These are phyloP conservation scores for Andrena flavipes DNA, from an alignment of 2,888 invertebrate genomes.

Conservation along the genomic window DNA sequence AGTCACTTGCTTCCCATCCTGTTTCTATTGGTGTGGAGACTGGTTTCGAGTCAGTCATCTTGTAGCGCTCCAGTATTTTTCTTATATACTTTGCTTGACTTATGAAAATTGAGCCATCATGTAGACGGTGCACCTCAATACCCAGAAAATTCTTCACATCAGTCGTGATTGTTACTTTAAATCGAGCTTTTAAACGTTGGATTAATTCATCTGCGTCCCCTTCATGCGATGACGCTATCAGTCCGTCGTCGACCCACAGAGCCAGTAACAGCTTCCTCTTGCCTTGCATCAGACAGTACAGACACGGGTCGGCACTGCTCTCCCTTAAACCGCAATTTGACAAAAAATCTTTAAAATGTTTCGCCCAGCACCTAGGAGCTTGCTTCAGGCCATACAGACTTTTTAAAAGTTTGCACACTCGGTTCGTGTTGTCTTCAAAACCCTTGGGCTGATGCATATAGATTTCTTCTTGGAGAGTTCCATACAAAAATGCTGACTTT, in stretches of 20 bases:
- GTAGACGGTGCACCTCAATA: neutral
- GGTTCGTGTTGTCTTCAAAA: neutral
- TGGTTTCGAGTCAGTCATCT: neutral
- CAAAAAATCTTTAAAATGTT: neutral
- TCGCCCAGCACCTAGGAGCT: slow-evolving; percentile 6
- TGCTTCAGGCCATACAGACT: slow-evolving; percentile 20
- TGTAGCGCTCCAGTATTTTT: neutral
- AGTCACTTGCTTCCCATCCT: neutral
- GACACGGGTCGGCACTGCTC: neutral
- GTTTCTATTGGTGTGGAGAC: slow-evolving; percentile 12
- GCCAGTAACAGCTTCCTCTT: neutral
- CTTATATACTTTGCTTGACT: slow-evolving; percentile 4
- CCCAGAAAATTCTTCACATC: neutral
- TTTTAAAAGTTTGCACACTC: slow-evolving; percentile 4
- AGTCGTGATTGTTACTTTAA: neutral
- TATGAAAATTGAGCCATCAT: slow-evolving; percentile 10
- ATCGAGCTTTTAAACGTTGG: neutral
- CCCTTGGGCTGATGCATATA: neutral
- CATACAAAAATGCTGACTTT: neutral
- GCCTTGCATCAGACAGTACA: neutral
- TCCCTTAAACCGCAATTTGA: neutral
- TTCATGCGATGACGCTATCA: neutral
- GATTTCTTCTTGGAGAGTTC: neutral
- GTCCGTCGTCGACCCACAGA: slow-evolving; percentile 1
- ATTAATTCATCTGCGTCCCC: neutral